Evolutionary conservation across 2,113 vertebrate species (phyloP).

Genomic region (Lanius ludovicianus): DNA sequence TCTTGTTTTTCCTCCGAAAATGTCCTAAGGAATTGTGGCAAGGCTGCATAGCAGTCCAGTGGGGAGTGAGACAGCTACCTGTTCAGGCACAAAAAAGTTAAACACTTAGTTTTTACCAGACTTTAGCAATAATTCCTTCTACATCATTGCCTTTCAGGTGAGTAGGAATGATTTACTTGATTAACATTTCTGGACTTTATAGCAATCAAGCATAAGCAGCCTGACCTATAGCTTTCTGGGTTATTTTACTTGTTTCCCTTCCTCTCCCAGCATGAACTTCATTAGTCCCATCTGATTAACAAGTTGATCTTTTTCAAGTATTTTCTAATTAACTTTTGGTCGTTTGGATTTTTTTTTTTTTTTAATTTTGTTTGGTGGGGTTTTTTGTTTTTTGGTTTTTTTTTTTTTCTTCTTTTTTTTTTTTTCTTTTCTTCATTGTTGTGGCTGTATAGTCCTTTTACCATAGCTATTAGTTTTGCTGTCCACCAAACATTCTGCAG

Average conservation of each 20-base stretch:
- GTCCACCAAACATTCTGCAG: neutral
- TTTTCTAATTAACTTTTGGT: neutral
- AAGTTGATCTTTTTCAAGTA: neutral
- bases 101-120: neutral
- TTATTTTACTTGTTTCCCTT: neutral
- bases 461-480: neutral
- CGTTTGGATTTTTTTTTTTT: no score
- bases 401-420: no score
- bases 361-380: no score
- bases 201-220: neutral
- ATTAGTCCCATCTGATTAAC: neutral
- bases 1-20: neutral
- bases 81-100: neutral
- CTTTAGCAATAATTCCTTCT: neutral
- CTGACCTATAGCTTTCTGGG: neutral
- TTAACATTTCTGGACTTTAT: neutral
- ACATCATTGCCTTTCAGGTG: neutral
- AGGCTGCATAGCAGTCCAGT: rapidly evolving
- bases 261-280: neutral
- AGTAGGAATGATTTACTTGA: neutral
- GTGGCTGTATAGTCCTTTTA: neutral
- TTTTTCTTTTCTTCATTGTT: neutral
- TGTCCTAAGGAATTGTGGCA: neutral
- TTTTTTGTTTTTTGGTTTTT: no score
- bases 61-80: neutral